Percentiles rank a stretch among this genome's conserved stretches.
These are phyloP conservation scores for Drosophila kambysellisi DNA, from an alignment of 2,888 invertebrate species.

Conservation along the genomic window DNA sequence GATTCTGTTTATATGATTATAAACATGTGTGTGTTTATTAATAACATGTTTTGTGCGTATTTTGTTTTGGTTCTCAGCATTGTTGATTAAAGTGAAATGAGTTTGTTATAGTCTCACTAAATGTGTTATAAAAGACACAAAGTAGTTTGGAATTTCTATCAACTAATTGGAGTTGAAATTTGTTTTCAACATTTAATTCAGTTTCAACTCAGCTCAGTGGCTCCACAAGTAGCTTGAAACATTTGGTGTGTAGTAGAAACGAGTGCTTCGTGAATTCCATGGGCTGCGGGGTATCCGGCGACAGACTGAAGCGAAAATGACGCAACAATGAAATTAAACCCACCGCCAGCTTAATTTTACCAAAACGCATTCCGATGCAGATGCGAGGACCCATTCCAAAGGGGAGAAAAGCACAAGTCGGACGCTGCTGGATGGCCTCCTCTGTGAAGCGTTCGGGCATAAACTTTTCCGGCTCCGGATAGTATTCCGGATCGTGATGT, in stretches of 20 bases:
- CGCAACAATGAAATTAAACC: constrained; percentile 65
- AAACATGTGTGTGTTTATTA: not conserved
- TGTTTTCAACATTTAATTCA: not conserved
- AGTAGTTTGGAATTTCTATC: not conserved
- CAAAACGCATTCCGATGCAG: constrained; percentile 82
- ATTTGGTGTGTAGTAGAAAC: constrained; percentile 53
- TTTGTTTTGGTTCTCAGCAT: not conserved
- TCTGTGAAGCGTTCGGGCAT: constrained; percentile 87
- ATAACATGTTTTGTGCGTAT: constrained; percentile 11
- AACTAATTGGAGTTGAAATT: not conserved
- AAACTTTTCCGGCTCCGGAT: constrained; percentile 87
- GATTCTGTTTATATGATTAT: not conserved
- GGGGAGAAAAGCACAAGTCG: constrained; percentile 76
- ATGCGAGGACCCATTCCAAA: constrained; percentile 83
- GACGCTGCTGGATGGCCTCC: constrained; percentile 85
- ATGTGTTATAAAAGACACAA: too few species aligned
- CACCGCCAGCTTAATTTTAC: constrained; percentile 68
- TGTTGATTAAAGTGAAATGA: not conserved
- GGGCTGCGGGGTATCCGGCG: constrained; percentile 51
- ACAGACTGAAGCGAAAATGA: constrained; percentile 56
- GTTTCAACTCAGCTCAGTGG: constrained; percentile 7
- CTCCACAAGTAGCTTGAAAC: constrained; percentile 55
- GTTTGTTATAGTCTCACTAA: not conserved
- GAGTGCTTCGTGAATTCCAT: constrained; percentile 50
- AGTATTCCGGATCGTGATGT: constrained; percentile 87